Evolutionary conservation across 2,113 vertebrate genomes (phyloP).

Genomic region (Aldabrachelys gigantea): DNA sequence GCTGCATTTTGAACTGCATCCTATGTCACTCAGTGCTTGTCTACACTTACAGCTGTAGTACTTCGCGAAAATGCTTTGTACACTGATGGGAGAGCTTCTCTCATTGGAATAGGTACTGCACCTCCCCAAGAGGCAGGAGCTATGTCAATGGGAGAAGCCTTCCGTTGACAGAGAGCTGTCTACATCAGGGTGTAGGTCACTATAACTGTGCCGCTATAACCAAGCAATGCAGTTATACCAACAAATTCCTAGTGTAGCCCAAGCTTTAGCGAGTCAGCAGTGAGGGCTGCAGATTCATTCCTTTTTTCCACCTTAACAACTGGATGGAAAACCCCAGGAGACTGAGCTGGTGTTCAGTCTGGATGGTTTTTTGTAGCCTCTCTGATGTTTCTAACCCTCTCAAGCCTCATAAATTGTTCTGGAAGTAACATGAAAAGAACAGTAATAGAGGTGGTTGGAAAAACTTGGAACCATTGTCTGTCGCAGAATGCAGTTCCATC

Average conservation of each 20-base stretch:
- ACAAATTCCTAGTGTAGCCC: background rate
- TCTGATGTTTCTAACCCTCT: background rate
- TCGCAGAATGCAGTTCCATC: background rate
- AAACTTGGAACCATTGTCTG: background rate
- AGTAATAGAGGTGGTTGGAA: background rate
- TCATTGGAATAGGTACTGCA: background rate
- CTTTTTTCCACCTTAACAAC: background rate
- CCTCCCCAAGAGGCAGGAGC: background rate
- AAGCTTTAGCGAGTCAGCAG: background rate
- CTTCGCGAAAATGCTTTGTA: background rate
- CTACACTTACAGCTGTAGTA: background rate
- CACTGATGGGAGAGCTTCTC: background rate
- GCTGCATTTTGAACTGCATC: background rate
- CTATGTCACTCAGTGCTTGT: background rate
- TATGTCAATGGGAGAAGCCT: background rate
- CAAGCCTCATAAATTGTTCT: background rate
- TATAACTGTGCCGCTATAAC: background rate
- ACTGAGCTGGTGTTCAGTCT: background rate
- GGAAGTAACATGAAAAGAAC: background rate
- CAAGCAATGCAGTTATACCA: background rate
- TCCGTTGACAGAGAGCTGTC: no score
- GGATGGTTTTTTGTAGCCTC: background rate
- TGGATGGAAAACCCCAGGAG: background rate
- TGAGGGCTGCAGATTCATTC: background rate
- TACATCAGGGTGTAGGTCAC: background rate